Base-by-base conservation (phyloP, 23 tunicate genomes). In the Oikopleura albicans region DNA sequence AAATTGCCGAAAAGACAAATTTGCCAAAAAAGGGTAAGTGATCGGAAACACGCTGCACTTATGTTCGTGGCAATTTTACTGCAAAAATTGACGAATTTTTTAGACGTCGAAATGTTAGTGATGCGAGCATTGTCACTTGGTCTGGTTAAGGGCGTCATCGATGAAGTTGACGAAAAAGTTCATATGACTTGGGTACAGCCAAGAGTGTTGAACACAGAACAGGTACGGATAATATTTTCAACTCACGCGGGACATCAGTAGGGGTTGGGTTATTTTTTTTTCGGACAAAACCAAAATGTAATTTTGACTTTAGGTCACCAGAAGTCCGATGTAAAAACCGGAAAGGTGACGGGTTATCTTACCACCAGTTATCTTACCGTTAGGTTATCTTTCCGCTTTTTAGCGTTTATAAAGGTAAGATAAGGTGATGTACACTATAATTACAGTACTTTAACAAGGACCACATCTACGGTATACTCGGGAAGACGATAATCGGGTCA, bases 121-220 rank as follows among this genome's bases (percentile, higher is more conserved):
- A 93, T 93, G 94, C 90, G 90, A 59, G 98, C 98, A 41, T 89
- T 93, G 94, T 93, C 98, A 0, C 88, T 93, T 28, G 94, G 94
- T 35, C 66, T 93, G 34, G 98, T 93, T 16, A 86, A 83, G 56
- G 98, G 98, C 0, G 88, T 91, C 1, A 93, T 93, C 84, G 98
- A 93, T 83, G 94, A 93, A 85, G 93, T 92, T 22, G 90, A 92
- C 76, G 85, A 88, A 84, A 86, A 93, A 83, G 89, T 93, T 29
- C 89, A 90, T 76, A 93, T 93, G 98, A 79, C 88, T 4, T 93
- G 98, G 98, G 98, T 93, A 37, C 98, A 93, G 63, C 98, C 98
- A 0, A 63, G 98, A 83, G 98, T 93, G 31, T 88, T 93, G 39
- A 89, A 89, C 75, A 87, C 85, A 71, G 85, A 86, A 75, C 98